phyloP scores from a whole-genome alignment of 2,888 invertebrate species.

The Steinernema hermaphroditum region DNA sequence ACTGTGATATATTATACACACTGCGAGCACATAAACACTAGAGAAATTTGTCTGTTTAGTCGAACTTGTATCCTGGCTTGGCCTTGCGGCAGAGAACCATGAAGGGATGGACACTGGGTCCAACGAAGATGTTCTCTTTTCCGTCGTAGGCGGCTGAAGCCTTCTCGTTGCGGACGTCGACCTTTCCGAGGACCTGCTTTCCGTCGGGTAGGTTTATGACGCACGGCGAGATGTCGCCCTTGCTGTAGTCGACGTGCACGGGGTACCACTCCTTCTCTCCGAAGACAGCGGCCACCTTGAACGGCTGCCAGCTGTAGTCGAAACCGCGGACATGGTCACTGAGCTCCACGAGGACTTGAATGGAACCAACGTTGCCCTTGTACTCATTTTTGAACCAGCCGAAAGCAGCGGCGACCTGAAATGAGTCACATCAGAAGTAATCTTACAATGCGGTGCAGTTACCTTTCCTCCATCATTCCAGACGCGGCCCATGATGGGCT shows the following conservation, averaged over 20 bases:
- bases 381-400: neutral
- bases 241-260: neutral
- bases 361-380: neutral
- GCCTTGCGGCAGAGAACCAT: conserved; percentile 27
- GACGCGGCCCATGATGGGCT: conserved; percentile 17
- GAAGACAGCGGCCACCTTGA: neutral
- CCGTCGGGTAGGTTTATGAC: conserved; percentile 33
- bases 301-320: conserved; percentile 28
- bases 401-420: conserved; percentile 34
- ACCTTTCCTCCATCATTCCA: conserved; percentile 1
- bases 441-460: conserved; percentile 39
- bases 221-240: neutral
- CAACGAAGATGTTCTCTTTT: conserved; percentile 14
- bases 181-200: neutral
- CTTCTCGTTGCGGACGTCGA: conserved; percentile 5
- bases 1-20: no score
- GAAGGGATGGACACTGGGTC: neutral
- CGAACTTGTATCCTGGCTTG: conserved; percentile 17
- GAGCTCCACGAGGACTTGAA: conserved; percentile 3
- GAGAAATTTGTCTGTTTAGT: no score
- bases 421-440: conserved; percentile 41
- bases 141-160: neutral
- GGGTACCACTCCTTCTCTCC: neutral
- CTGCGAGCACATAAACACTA: no score
- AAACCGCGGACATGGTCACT: neutral